These are phyloP conservation scores for rat (Rattus norvegicus) DNA, from an alignment of 2,113 vertebrate species.

Conservation along the genomic window GRCr8 NC_086020.1:145641501-145642000, in stretches of 20 bases:
- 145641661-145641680: not conserved
- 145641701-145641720: constrained; percentile 20
- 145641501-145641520: not conserved
- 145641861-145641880: not conserved
- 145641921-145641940: too few relatives aligned
- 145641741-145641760: constrained; percentile 27
- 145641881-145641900: not conserved
- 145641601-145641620: not conserved
- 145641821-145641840: not conserved
- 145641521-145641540: not conserved
- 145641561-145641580: not conserved
- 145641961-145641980: not conserved
- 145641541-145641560: not conserved
- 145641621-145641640: not conserved
- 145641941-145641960: not conserved
- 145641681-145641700: constrained; percentile 17
- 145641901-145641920: not conserved
- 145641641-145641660: not conserved
- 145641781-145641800: not conserved
- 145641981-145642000: not conserved
- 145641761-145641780: not conserved
- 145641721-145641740: constrained; percentile 39
- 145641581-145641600: not conserved
- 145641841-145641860: not conserved
- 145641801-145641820: not conserved